Evolutionary conservation across 2,888 invertebrate genomes (phyloP), one percentile per base, ranked within the genome.

Genomic region (Hemithea aestivaria): DNA sequence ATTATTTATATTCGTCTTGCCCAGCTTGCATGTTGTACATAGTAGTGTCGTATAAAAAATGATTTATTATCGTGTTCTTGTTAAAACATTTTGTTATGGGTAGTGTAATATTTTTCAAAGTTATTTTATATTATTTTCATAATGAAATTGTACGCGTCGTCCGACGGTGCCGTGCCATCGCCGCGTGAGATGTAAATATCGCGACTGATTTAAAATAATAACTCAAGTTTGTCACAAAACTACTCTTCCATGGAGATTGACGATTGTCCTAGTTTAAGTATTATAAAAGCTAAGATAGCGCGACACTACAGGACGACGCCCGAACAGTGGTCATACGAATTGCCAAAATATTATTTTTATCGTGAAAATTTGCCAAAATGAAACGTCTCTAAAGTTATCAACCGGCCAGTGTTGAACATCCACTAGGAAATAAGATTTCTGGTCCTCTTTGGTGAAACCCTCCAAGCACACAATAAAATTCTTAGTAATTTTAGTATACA

Each of bases 381-480:
- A 64, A 69, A 68, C 70, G 73, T 79, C 71, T 71, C 63, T 49
- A 66, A 63, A 67, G 58, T 71, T 72, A 72, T 75, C 73, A 73
- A 68, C 83, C 84, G 82, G 85, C 85, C 85, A 83, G 77, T 79
- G 68, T 71, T 71, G 67, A 70, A 76, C 79, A 84, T 84, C 84
- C 84, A 84, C 70, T 87, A 84, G 84, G 61, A 55, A 66, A 62
- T 82, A 84, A 82, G 82, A 66, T 66, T 68, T 76, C 77, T 78
- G 79, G 76, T 83, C 82, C 79, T 75, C 64, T 75, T 75, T 68
- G 68, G 73, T 71, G 65, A 64, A 60, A 79, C 83, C 84, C 81
- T 83, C 83, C 84, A 82, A 56, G 37, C 69, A 62, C 74, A 80
- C 76, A 79, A 78, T 82, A 76, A 78, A 73, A 61, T 66, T 64